Evolutionary conservation across 1,140 invertebrate genomes (phyloP).

Genomic region (Aphelinus atriplicis): DNA sequence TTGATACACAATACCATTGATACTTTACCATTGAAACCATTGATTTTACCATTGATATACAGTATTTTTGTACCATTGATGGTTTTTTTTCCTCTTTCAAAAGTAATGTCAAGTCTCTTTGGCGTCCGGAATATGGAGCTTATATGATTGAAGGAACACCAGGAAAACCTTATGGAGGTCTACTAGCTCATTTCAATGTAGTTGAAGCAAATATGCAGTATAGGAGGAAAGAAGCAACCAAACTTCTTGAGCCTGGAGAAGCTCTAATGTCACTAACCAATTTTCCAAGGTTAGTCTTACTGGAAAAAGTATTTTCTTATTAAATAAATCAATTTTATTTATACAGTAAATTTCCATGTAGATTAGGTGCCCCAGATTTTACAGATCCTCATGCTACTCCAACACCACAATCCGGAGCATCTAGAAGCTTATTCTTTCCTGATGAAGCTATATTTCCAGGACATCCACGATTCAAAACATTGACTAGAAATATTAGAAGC

Average conservation of each 20-base stretch:
- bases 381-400: conserved; percentile 81
- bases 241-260: conserved; percentile 83
- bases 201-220: conserved; percentile 98
- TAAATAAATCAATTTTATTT: conserved; percentile 39
- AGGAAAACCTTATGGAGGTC: conserved; percentile 92
- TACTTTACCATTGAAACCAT: too few relatives aligned
- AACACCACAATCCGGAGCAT: conserved; percentile 79
- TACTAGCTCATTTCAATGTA: conserved; percentile 96
- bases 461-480: conserved; percentile 95
- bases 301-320: conserved; percentile 27
- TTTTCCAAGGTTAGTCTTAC: conserved; percentile 79
- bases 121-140: conserved; percentile 97
- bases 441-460: conserved; percentile 93
- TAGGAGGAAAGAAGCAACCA: conserved; percentile 86
- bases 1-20: too few relatives aligned
- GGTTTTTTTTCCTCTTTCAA: conserved; percentile 43
- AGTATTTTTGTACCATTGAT: too few relatives aligned
- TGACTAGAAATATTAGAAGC: conserved; percentile 92
- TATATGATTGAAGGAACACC: conserved; percentile 99
- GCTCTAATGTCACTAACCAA: conserved; percentile 88
- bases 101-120: conserved; percentile 84
- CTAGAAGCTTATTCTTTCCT: conserved; percentile 92
- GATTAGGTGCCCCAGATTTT: conserved; percentile 89
- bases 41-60: too few relatives aligned
- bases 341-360: conserved; percentile 53